Evolutionary conservation across 2,113 vertebrate genomes (phyloP).

Genomic region (Paratilapia polleni): DNA sequence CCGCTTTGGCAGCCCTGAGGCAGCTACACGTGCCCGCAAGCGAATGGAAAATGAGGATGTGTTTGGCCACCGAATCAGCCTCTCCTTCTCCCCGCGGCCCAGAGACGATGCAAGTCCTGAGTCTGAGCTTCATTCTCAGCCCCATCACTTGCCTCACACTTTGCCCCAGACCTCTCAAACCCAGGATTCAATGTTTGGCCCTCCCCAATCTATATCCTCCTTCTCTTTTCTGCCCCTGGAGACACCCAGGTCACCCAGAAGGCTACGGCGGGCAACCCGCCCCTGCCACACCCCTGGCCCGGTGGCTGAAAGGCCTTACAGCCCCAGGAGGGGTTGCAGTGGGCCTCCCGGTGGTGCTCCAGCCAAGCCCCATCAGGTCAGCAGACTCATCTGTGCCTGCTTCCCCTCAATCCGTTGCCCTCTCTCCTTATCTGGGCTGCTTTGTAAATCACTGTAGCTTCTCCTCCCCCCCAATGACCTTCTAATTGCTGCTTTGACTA

Average conservation of each 20-base stretch:
- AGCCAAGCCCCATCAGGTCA: slow-evolving; percentile 86
- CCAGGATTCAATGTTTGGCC: slow-evolving; percentile 46
- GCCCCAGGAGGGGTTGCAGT: slow-evolving; percentile 84
- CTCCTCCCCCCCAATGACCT: slow-evolving; percentile 19
- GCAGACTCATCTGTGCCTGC: slow-evolving; percentile 88
- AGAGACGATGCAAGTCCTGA: slow-evolving; percentile 76
- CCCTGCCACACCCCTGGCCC: slow-evolving; percentile 82
- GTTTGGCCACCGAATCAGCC: slow-evolving; percentile 90
- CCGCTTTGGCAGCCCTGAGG: slow-evolving; percentile 90
- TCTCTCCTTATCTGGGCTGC: slow-evolving; percentile 57
- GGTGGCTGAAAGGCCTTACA: slow-evolving; percentile 83
- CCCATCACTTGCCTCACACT: slow-evolving; percentile 41
- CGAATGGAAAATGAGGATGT: slow-evolving; percentile 99
- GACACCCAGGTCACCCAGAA: slow-evolving; percentile 91
- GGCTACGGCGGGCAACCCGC: slow-evolving; percentile 85
- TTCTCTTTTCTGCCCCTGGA: slow-evolving; percentile 81
- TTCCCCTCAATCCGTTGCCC: slow-evolving; percentile 59
- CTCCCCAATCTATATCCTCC: slow-evolving; percentile 50
- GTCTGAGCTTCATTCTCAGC: slow-evolving; percentile 56
- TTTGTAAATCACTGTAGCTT: slow-evolving; percentile 32
- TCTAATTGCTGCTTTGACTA: slow-evolving; percentile 57
- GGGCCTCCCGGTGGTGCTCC: slow-evolving; percentile 79
- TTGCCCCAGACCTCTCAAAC: slow-evolving; percentile 42
- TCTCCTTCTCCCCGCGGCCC: slow-evolving; percentile 88
- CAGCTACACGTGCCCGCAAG: slow-evolving; percentile 92